Conservation (phyloP, 2,797 vertebrate species). For the Helostoma temminkii region DNA sequence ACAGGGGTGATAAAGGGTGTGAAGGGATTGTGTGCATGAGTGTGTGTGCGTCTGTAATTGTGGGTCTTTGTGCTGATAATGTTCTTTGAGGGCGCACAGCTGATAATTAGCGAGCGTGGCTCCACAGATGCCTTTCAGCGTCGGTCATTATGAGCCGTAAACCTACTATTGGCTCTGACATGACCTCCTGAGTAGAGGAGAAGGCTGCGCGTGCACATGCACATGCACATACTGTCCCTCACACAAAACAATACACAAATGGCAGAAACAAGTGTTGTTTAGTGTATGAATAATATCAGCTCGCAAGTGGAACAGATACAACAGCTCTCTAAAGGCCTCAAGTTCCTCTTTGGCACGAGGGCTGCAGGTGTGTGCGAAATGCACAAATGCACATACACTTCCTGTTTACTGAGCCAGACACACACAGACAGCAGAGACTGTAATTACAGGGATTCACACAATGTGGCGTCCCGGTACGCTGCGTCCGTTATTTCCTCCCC, state of each 20-base stretch:
- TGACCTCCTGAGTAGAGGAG: slow-evolving; percentile 63
- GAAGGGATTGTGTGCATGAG: slow-evolving; percentile 40
- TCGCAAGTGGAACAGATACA: slow-evolving; percentile 63
- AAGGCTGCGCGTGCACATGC: not conserved
- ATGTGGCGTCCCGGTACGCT: slow-evolving; percentile 75
- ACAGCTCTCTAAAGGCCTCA: slow-evolving; percentile 60
- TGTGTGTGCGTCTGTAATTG: slow-evolving; percentile 71
- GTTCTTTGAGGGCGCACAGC: slow-evolving; percentile 83
- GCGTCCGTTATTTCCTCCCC: slow-evolving; percentile 77
- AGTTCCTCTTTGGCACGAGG: slow-evolving; percentile 56
- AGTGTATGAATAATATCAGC: slow-evolving; percentile 60
- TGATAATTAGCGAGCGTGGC: slow-evolving; percentile 83
- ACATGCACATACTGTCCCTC: not conserved
- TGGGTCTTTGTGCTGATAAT: slow-evolving; percentile 85
- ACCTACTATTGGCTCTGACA: slow-evolving; percentile 73
- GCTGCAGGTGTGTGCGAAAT: slow-evolving; percentile 61
- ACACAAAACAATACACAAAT: slow-evolving; percentile 28
- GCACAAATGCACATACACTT: slow-evolving; percentile 50
- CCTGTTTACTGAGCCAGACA: slow-evolving; percentile 64
- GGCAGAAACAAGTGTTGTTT: slow-evolving; percentile 58
- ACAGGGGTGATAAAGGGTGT: slow-evolving; percentile 57
- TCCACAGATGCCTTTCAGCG: slow-evolving; percentile 74
- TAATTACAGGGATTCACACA: slow-evolving; percentile 80
- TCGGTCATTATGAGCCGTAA: slow-evolving; percentile 77
- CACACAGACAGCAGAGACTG: slow-evolving; percentile 66